phyloP scores from a whole-genome alignment of 1,140 invertebrate genomes.

The Scaptomyza pallida region DNA sequence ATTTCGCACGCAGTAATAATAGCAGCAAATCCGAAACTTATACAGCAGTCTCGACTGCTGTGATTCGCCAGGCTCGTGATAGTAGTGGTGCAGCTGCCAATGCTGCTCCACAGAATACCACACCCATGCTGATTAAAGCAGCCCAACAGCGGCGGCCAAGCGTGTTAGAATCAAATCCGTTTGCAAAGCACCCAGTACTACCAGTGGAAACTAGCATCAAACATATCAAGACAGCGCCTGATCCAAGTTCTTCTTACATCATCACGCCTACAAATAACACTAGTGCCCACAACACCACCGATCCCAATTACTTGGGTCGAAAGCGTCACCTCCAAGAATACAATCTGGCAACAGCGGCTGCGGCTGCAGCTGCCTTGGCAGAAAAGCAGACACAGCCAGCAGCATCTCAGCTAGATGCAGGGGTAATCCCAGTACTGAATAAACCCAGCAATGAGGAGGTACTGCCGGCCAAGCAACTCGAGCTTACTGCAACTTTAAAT shows the following conservation, averaged over 20 bases:
- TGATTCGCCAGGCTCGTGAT: background rate
- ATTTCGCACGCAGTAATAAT: constrained; percentile 84
- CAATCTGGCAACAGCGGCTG: constrained; percentile 55
- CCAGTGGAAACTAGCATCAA: constrained; percentile 56
- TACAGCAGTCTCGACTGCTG: constrained; percentile 1
- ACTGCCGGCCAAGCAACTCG: constrained; percentile 42
- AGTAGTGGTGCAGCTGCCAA: background rate
- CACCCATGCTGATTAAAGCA: constrained; percentile 33
- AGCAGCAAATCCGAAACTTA: background rate
- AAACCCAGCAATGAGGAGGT: constrained; percentile 68
- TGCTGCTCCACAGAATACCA: background rate
- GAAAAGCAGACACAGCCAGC: constrained; percentile 58
- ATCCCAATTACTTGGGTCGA: constrained; percentile 73
- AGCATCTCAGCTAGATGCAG: constrained; percentile 1
- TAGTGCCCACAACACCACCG: constrained; percentile 58
- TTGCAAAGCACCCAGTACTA: constrained; percentile 32
- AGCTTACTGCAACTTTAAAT: background rate
- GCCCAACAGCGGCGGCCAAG: constrained; percentile 42
- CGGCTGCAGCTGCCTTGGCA: constrained; percentile 6
- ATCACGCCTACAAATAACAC: constrained; percentile 2
- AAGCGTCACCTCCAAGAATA: constrained; percentile 77
- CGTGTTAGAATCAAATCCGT: constrained; percentile 45
- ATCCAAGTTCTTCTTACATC: background rate
- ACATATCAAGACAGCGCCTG: background rate
- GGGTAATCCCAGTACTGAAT: constrained; percentile 55